Evolutionary conservation across 2,113 vertebrate species (phyloP).

Genomic region (Mustelus asterias): DNA sequence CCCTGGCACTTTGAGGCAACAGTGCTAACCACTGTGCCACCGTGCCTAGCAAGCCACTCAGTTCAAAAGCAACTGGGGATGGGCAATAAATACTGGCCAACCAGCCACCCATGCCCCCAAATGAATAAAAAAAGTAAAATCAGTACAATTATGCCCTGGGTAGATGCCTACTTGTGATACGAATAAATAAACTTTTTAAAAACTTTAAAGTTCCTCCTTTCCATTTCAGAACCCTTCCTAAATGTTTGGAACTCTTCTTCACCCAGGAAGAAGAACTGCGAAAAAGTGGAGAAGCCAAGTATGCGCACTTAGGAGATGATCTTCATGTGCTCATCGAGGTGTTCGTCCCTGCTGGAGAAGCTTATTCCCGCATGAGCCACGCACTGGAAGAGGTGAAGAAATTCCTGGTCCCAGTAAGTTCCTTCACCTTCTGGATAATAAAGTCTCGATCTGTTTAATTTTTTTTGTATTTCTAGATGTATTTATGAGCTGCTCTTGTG

Average conservation of each 20-base stretch:
- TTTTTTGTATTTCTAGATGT: background rate
- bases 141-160: no score
- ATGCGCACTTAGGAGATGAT: slow-evolving; percentile 90
- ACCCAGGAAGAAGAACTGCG: slow-evolving; percentile 93
- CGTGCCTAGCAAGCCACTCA: no score
- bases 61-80: no score
- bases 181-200: no score
- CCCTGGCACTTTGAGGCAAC: no score
- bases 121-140: no score
- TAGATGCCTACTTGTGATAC: no score
- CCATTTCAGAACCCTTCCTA: background rate
- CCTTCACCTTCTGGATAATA: slow-evolving; percentile 33
- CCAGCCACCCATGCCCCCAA: no score
- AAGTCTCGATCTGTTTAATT: background rate
- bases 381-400: slow-evolving; percentile 98
- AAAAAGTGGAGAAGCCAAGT: slow-evolving; percentile 94
- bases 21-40: no score
- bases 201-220: background rate
- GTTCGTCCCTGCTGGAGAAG: slow-evolving; percentile 95
- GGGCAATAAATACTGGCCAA: no score
- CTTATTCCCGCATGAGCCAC: slow-evolving; percentile 98
- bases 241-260: slow-evolving; percentile 39
- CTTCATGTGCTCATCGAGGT: slow-evolving; percentile 98
- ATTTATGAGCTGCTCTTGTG: background rate
- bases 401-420: slow-evolving; percentile 96